phyloP scores from a whole-genome alignment of 2,797 vertebrate genomes.

The Cuculus canorus region DNA sequence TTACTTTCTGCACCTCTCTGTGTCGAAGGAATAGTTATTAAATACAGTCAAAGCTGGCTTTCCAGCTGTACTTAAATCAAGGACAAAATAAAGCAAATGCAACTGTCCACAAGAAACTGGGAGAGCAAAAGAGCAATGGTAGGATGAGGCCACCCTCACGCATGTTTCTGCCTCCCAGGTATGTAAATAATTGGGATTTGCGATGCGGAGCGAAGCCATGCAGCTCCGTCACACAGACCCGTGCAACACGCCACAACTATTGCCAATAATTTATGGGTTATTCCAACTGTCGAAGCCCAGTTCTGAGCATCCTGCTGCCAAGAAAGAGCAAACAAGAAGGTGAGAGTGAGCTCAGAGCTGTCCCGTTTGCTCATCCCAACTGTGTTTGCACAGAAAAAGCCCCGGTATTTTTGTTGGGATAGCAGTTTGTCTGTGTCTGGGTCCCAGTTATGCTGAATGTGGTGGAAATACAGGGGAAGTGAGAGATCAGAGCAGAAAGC shows the following conservation, averaged over 20 bases:
- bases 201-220: background rate
- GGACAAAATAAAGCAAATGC: background rate
- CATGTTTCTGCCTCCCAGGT: background rate
- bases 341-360: background rate
- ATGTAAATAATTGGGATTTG: background rate
- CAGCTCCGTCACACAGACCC: background rate
- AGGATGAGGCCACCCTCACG: background rate
- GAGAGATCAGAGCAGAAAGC: background rate
- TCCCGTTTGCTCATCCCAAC: background rate
- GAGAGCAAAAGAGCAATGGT: background rate
- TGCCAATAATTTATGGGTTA: background rate
- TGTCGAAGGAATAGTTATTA: slow-evolving; percentile 55
- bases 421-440: background rate
- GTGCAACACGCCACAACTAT: accelerated
- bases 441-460: background rate
- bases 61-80: slow-evolving; percentile 12
- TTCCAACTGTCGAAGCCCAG: accelerated
- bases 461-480: background rate
- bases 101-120: background rate
- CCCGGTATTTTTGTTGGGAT: accelerated
- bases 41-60: slow-evolving; percentile 38
- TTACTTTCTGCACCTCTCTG: slow-evolving; percentile 66
- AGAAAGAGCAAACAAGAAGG: background rate
- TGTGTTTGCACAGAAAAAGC: background rate
- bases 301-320: background rate